Conservation (phyloP, 2,113 vertebrate genomes). For the Oncorhynchus mykiss region DNA sequence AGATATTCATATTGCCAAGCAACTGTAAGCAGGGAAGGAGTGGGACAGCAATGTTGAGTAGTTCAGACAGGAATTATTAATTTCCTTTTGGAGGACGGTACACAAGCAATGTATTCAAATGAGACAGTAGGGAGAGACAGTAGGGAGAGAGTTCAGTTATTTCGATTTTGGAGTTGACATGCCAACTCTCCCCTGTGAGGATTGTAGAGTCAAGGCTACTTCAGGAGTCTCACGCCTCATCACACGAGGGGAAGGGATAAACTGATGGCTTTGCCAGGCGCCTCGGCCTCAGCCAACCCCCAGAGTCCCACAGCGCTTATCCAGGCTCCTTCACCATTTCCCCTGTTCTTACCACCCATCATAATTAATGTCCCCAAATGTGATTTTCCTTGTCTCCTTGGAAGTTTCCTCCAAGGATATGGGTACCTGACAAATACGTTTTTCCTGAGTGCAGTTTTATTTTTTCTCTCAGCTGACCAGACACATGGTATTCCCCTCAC, state of each 20-base stretch:
- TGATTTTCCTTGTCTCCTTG: slow-evolving; percentile 10
- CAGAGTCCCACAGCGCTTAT: slow-evolving; percentile 24
- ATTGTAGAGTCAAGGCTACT: background rate
- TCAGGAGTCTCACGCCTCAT: background rate
- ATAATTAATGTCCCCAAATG: slow-evolving; percentile 39
- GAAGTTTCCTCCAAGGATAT: background rate
- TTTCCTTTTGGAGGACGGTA: too few relatives aligned
- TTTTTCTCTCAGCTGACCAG: background rate
- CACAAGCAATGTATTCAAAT: too few relatives aligned
- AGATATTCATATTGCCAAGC: too few relatives aligned
- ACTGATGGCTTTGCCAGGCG: slow-evolving; percentile 28
- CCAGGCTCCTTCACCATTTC: slow-evolving; percentile 26
- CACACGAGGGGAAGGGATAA: slow-evolving; percentile 27
- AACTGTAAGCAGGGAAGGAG: too few relatives aligned
- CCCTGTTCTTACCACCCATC: slow-evolving; percentile 27
- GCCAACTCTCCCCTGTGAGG: background rate
- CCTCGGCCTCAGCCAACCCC: background rate
- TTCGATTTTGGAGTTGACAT: background rate
- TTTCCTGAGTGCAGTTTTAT: background rate
- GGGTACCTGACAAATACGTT: background rate
- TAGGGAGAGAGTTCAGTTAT: too few relatives aligned
- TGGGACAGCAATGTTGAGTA: too few relatives aligned
- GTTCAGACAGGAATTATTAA: too few relatives aligned
- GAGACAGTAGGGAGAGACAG: too few relatives aligned
- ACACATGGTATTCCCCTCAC: background rate